phyloP scores from a whole-genome alignment of 2,113 vertebrate genomes.

The Microcebus tavaratra region DNA sequence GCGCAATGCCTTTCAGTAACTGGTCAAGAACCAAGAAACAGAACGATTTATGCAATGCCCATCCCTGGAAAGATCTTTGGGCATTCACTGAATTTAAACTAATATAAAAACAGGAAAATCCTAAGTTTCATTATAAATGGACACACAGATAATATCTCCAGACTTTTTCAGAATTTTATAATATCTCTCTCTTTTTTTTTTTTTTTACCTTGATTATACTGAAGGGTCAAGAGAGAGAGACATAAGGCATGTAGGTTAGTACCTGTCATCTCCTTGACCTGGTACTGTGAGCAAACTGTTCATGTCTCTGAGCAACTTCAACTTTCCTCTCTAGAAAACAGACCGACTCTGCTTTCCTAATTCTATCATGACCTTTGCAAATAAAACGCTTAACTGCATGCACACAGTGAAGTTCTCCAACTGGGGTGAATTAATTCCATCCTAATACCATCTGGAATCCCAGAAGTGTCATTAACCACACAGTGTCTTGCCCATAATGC shows the following conservation, averaged over 20 bases:
- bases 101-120: not conserved
- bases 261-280: not conserved
- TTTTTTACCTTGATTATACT: not conserved
- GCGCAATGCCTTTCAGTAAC: slow-evolving; percentile 9
- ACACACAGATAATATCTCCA: not conserved
- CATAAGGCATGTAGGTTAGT: not conserved
- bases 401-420: not conserved
- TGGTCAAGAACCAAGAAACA: not conserved
- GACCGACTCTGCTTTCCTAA: not conserved
- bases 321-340: not conserved
- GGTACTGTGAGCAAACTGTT: not conserved
- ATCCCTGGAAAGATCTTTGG: slow-evolving; percentile 22
- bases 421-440: not conserved
- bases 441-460: slow-evolving; percentile 3
- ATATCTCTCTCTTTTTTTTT: not conserved
- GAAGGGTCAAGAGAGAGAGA: not conserved
- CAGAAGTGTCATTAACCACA: not conserved
- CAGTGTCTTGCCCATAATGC: not conserved
- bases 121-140: not conserved
- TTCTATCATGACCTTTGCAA: not conserved
- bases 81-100: not conserved
- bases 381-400: not conserved
- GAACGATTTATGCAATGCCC: not conserved
- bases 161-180: not conserved
- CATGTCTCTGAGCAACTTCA: not conserved